phyloP scores from a whole-genome alignment of 2,888 invertebrate genomes.

The Hypercompe scribonia region DNA sequence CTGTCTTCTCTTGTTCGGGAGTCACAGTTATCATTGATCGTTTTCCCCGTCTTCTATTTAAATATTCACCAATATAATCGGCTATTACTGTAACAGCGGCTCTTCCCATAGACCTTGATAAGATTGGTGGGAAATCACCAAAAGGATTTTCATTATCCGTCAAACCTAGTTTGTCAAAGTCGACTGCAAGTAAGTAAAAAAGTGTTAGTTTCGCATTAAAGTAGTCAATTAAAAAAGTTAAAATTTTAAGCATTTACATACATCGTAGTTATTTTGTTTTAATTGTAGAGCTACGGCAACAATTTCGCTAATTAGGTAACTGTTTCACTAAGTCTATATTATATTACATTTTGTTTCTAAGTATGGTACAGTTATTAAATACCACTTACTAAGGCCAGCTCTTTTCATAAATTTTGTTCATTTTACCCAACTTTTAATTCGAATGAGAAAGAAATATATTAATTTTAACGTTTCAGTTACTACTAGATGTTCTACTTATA shows the following conservation, averaged over 20 bases:
- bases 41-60: conserved; percentile 88
- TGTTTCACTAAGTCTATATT: conserved; percentile 23
- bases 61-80: conserved; percentile 90
- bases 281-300: conserved; percentile 28
- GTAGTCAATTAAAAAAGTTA: conserved; percentile 12
- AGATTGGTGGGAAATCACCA: conserved; percentile 91
- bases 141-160: conserved; percentile 96
- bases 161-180: conserved; percentile 93
- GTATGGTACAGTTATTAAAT: conserved; percentile 24
- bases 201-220: conserved; percentile 29
- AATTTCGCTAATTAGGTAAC: conserved; percentile 30
- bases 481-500: not conserved
- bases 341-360: conserved; percentile 16
- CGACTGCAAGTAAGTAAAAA: conserved; percentile 86
- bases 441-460: not conserved
- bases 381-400: conserved; percentile 8
- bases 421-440: not conserved
- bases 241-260: conserved; percentile 29
- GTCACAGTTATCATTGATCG: conserved; percentile 67
- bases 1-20: conserved; percentile 71
- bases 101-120: conserved; percentile 92
- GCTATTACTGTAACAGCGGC: conserved; percentile 90
- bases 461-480: not conserved
- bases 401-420: not conserved
- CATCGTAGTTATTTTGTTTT: conserved; percentile 18